phyloP scores from a whole-genome alignment of 2,113 vertebrate species.

The Morone chrysops region DNA sequence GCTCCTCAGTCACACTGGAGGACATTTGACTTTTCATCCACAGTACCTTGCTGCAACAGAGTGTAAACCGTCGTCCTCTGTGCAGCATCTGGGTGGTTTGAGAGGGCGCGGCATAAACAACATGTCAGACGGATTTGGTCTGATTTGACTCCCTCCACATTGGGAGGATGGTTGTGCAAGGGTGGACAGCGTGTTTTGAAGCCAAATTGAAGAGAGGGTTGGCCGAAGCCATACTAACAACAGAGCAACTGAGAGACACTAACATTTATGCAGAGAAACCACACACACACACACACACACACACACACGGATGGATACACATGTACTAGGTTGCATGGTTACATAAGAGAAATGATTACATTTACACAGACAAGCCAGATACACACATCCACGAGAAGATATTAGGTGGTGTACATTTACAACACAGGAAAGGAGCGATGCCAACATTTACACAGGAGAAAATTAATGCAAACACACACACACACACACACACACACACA shows the following conservation, averaged over 20 bases:
- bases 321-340: conserved; percentile 2
- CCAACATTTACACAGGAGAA: conserved; percentile 31
- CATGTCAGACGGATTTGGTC: not conserved
- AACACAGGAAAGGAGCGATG: conserved; percentile 51
- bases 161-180: conserved; percentile 46
- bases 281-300: conserved; percentile 48
- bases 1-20: conserved; percentile 6
- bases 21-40: conserved; percentile 23
- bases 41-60: conserved; percentile 19
- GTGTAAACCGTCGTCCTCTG: conserved; percentile 33
- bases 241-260: conserved; percentile 57
- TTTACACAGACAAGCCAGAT: not conserved
- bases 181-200: conserved; percentile 58
- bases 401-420: conserved; percentile 26
- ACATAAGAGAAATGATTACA: conserved; percentile 7
- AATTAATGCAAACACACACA: conserved; percentile 56
- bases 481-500: conserved; percentile 41
- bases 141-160: conserved; percentile 40
- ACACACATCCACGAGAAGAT: conserved; percentile 6
- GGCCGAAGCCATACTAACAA: conserved; percentile 52
- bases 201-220: conserved; percentile 70
- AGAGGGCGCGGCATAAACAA: conserved; percentile 65
- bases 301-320: conserved; percentile 44
- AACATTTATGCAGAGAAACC: conserved; percentile 68
- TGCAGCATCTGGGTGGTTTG: conserved; percentile 57